Percentiles rank a stretch among this genome's conserved stretches.
Evolutionary conservation across 2,113 vertebrate species (phyloP).

Genomic region (Camelus bactrianus): DNA sequence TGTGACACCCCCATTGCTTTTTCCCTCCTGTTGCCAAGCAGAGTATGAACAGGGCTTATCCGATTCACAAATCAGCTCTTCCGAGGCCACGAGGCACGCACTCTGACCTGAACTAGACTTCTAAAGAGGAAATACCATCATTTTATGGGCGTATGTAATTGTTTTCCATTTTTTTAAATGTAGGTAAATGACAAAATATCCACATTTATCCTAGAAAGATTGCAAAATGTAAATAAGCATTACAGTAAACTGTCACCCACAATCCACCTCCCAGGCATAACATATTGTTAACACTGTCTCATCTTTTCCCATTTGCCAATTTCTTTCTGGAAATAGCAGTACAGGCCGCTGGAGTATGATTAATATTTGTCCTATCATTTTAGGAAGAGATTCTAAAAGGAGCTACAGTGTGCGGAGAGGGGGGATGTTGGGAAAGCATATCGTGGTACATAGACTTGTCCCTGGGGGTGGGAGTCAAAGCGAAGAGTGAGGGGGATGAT

Average conservation of each 20-base stretch:
- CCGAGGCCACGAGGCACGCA: neutral
- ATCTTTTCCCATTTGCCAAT: neutral
- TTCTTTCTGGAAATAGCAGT: neutral
- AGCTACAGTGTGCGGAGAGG: neutral
- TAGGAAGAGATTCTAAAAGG: neutral
- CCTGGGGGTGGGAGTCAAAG: neutral
- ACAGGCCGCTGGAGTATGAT: neutral
- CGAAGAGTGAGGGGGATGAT: conserved; percentile 37
- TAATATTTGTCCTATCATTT: neutral
- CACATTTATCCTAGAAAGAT: neutral
- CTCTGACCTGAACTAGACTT: neutral
- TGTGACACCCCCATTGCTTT: neutral
- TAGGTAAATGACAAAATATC: neutral
- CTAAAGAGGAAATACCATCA: neutral
- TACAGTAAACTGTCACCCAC: neutral
- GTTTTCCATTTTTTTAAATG: neutral
- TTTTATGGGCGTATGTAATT: neutral
- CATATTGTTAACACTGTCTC: neutral
- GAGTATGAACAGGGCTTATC: neutral
- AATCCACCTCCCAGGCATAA: neutral
- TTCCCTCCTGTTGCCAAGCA: neutral
- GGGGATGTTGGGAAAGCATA: neutral
- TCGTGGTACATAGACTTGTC: conserved; percentile 56
- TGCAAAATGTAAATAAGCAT: neutral
- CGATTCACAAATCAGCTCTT: neutral